Evolutionary conservation across 2,113 vertebrate species (phyloP).

Genomic region (Zapornia atra): DNA sequence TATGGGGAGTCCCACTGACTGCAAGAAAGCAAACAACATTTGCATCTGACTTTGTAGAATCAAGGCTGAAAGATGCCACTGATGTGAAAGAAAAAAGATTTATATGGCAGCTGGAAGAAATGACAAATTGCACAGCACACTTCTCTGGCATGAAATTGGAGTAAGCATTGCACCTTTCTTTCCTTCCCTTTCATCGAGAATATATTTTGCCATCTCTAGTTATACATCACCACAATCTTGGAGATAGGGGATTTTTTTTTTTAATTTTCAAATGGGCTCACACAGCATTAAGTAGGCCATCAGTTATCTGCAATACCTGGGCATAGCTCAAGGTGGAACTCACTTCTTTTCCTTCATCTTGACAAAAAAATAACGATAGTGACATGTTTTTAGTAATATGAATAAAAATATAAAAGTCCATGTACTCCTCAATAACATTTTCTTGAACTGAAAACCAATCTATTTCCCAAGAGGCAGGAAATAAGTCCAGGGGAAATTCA

Average conservation of each 20-base stretch:
- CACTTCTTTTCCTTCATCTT: not conserved
- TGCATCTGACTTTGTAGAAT: not conserved
- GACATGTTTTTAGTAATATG: not conserved
- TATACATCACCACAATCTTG: not conserved
- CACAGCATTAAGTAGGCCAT: not conserved
- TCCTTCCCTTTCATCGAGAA: not conserved
- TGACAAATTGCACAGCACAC: not conserved
- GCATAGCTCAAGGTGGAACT: conserved; percentile 32
- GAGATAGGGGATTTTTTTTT: not conserved
- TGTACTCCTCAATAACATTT: not conserved
- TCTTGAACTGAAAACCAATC: not conserved
- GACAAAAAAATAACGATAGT: not conserved
- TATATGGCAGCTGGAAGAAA: not conserved
- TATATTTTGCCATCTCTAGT: not conserved
- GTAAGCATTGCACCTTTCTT: not conserved
- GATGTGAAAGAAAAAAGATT: not conserved
- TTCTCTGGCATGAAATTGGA: not conserved
- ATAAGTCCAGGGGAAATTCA: not conserved
- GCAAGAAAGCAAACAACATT: not conserved
- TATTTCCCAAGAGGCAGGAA: not conserved
- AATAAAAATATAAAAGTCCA: not conserved
- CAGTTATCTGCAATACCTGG: not conserved
- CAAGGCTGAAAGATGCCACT: not conserved
- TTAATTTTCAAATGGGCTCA: not conserved
- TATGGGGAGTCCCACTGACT: not conserved